A percentile compares a stretch with the other conserved stretches of the same genome.
Evolutionary conservation across 2,888 invertebrate genomes (phyloP).

Genomic region (Meghimatium bilineatum): DNA sequence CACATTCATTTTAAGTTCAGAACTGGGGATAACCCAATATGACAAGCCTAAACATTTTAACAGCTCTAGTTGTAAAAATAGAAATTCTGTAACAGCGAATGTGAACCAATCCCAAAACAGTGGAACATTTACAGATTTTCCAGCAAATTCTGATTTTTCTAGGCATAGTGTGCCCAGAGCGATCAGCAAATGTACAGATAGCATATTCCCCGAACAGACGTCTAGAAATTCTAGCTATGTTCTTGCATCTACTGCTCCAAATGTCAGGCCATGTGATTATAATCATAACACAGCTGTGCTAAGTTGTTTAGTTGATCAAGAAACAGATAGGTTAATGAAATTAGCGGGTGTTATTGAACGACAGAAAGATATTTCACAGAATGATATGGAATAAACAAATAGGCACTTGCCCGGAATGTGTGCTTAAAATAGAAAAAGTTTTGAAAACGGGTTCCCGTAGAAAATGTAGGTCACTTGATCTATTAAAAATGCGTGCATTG

Average conservation of each 20-base stretch:
- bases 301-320: not conserved
- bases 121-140: too few relatives aligned
- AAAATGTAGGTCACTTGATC: too few relatives aligned
- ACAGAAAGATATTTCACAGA: not conserved
- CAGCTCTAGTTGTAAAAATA: not conserved
- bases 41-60: not conserved
- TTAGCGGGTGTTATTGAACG: not conserved
- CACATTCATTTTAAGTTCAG: not conserved
- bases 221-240: not conserved
- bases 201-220: not conserved
- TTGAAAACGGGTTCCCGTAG: too few relatives aligned
- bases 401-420: too few relatives aligned
- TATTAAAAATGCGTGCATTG: too few relatives aligned
- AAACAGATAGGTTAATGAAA: slow-evolving; percentile 20
- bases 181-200: not conserved
- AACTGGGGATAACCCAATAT: not conserved
- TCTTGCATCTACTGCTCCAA: not conserved
- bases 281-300: not conserved
- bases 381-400: not conserved
- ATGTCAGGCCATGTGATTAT: not conserved
- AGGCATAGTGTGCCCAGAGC: too few relatives aligned
- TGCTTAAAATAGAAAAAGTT: too few relatives aligned
- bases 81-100: not conserved
- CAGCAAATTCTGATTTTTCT: not conserved
- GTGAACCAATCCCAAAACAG: not conserved